Conservation (phyloP, 2,797 vertebrate species). For the Lepidocolaptes lacrymiger region DNA sequence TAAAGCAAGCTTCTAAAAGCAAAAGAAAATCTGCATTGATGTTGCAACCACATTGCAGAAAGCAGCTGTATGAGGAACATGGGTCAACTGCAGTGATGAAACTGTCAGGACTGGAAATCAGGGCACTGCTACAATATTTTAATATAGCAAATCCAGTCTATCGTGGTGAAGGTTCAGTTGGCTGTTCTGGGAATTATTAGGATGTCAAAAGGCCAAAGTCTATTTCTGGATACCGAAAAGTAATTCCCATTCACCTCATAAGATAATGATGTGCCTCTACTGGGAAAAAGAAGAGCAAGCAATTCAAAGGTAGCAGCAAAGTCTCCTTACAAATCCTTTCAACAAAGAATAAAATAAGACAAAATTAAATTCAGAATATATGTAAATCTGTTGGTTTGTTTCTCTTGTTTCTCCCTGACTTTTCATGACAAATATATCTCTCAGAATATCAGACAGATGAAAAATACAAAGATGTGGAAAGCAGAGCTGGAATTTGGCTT, state of each 20-base stretch:
- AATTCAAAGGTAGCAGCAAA: not conserved
- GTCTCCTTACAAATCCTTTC: not conserved
- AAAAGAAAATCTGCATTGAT: not conserved
- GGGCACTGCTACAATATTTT: not conserved
- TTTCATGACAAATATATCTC: not conserved
- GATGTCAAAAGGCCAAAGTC: slow-evolving; percentile 11
- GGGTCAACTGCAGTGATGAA: slow-evolving; percentile 31
- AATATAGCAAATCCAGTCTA: not conserved
- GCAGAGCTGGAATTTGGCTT: not conserved
- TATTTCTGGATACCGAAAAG: not conserved
- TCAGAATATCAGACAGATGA: not conserved
- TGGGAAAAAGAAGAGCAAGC: not conserved
- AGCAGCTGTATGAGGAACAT: not conserved
- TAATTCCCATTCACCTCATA: not conserved
- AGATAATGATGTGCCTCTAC: not conserved
- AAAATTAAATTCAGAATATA: not conserved
- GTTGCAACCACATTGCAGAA: slow-evolving; percentile 16
- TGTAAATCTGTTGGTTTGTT: not conserved
- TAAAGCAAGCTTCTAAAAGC: slow-evolving; percentile 14
- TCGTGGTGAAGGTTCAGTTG: slow-evolving; percentile 25
- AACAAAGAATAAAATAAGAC: not conserved
- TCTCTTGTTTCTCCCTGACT: not conserved
- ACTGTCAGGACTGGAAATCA: not conserved
- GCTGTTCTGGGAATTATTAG: slow-evolving; percentile 7
- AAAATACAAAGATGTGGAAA: slow-evolving; percentile 19